Conservation (phyloP, 2,797 vertebrate species). For the Borostomias antarcticus region DNA sequence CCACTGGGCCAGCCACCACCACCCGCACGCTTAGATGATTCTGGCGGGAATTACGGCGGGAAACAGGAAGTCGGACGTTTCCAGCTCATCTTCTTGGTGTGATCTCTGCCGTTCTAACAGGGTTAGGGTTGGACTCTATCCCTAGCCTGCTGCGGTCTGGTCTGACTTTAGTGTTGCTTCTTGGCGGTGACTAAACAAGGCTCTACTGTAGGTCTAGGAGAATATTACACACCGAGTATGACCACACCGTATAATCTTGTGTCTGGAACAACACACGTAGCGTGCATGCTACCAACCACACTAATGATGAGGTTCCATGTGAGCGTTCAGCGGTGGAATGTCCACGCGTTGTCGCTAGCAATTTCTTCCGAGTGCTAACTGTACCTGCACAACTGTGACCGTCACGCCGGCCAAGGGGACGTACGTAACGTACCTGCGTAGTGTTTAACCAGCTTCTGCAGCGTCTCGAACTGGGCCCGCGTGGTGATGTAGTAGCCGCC, state of each 20-base stretch:
- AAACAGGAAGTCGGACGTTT: too few relatives aligned
- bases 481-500: slow-evolving; percentile 98
- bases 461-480: slow-evolving; percentile 91
- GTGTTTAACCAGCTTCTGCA: slow-evolving; percentile 96
- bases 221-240: neutral
- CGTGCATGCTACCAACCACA: neutral
- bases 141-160: too few relatives aligned
- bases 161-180: too few relatives aligned
- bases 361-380: slow-evolving; percentile 3
- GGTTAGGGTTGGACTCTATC: too few relatives aligned
- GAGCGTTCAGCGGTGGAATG: neutral
- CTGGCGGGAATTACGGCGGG: too few relatives aligned
- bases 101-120: too few relatives aligned
- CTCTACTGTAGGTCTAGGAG: neutral
- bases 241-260: neutral
- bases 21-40: too few relatives aligned
- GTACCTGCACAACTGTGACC: slow-evolving; percentile 27
- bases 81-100: too few relatives aligned
- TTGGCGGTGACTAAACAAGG: neutral
- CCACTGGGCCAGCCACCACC: too few relatives aligned
- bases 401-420: neutral
- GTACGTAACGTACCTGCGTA: slow-evolving; percentile 84
- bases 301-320: neutral
- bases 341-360: neutral
- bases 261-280: neutral